Evolutionary conservation across 2,888 invertebrate species (phyloP).

Genomic region (Halictus ligatus): DNA sequence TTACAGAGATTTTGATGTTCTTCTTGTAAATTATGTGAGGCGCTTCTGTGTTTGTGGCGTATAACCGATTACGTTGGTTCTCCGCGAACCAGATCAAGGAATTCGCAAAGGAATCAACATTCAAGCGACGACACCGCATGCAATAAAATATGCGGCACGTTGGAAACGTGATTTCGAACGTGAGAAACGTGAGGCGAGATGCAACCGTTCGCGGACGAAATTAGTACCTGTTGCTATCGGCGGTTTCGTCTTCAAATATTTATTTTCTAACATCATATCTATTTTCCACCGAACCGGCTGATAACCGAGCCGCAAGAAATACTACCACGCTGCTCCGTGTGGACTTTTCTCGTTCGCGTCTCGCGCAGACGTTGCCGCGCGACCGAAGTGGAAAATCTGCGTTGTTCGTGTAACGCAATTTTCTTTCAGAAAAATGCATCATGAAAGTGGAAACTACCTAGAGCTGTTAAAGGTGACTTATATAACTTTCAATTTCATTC

Average conservation of each 20-base stretch:
- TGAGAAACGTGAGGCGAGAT: conserved; percentile 45
- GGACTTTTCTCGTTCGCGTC: background rate
- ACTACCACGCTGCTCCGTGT: background rate
- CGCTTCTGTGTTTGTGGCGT: background rate
- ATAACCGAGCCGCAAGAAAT: background rate
- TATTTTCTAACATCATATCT: background rate
- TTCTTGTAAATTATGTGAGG: background rate
- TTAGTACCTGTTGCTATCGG: background rate
- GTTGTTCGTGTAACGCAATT: background rate
- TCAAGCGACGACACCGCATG: background rate
- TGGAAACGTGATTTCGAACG: conserved; percentile 41
- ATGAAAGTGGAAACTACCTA: background rate
- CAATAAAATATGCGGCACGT: conserved; percentile 15
- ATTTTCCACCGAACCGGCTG: background rate
- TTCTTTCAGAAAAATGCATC: background rate
- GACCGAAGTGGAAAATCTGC: background rate
- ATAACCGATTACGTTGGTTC: background rate
- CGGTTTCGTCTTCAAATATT: background rate
- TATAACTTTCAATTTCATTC: background rate
- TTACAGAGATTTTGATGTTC: background rate
- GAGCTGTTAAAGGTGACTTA: background rate
- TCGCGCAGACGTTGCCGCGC: background rate
- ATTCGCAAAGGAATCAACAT: background rate
- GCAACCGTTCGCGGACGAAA: background rate
- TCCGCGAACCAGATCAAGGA: background rate